phyloP scores from a whole-genome alignment of 1,140 invertebrate genomes.

The Nasonia giraulti region DNA sequence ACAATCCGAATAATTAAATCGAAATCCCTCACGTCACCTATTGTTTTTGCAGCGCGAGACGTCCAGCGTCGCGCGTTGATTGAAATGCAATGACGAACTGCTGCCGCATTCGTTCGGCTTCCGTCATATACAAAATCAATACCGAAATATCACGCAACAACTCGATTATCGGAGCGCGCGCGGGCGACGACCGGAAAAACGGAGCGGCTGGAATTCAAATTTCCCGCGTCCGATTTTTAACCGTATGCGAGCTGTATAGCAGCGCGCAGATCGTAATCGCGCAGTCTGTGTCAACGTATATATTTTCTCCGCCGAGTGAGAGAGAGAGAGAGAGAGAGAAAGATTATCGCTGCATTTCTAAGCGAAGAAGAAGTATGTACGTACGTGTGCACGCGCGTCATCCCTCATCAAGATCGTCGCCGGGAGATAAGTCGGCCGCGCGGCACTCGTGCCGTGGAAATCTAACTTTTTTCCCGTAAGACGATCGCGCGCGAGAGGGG shows the following conservation, averaged over 20 bases:
- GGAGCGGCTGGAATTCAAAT: neutral
- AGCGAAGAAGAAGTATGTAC: neutral
- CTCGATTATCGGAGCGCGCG: neutral
- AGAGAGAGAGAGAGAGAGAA: neutral
- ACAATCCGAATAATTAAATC: neutral
- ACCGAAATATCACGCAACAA: neutral
- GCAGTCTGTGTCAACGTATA: slow-evolving; percentile 22
- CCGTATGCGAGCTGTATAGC: too few species aligned
- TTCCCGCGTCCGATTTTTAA: neutral
- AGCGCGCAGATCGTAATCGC: slow-evolving; percentile 23
- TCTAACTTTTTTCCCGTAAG: neutral
- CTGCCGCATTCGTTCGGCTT: neutral
- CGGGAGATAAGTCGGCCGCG: neutral
- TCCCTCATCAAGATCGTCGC: slow-evolving; percentile 37
- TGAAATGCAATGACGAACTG: neutral
- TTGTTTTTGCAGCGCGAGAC: neutral
- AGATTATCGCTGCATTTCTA: slow-evolving; percentile 9
- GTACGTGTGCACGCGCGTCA: slow-evolving; percentile 18
- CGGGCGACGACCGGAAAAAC: neutral
- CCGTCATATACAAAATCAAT: neutral
- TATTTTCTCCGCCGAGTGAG: neutral
- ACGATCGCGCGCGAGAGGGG: neutral
- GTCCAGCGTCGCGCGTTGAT: neutral
- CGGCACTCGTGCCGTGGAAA: neutral
- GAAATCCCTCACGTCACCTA: neutral